Base-by-base conservation (phyloP, 2,888 invertebrate genomes). In the Branchellion lobata region DNA sequence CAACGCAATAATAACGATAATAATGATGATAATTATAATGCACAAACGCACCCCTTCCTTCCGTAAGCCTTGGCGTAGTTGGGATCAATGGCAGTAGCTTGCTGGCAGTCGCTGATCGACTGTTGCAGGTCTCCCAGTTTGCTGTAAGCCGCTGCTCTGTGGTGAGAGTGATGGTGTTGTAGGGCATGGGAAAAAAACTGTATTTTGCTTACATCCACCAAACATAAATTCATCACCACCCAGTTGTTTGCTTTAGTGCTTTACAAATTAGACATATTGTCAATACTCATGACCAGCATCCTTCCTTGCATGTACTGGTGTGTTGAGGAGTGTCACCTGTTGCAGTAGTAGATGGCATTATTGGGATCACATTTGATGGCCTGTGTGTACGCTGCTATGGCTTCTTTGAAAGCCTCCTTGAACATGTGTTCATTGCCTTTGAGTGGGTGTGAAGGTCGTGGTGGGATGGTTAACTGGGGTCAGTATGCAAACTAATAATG, bases 341-440 rank as follows among this genome's bases (percentile, higher is more conserved):
- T 99, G 87, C 97, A 96, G 87, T 94, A 98, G 88, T 93, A 98
- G 40, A 98, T 94, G 0, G 97, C 93, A 89, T 97, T 97, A 81
- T 91, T 91, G 33, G 92, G 91, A 87, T 96, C 94, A 80, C 95
- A 89, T 84, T 92, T 90, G 83, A 99, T 94, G 18, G 98, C 97
- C 84, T 94, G 92, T 81, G 93, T 91, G 87, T 97, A 97, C 84
- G 92, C 91, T 21, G 91, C 90, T 51, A 96, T 88, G 21, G 97
- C 97, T 86, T 94, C 94, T 27, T 85, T 84, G 83, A 86, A 88
- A 84, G 92, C 91, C 81, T 93, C 92, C 47, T 90, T 90, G 87
- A 94, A 94, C 94, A 98, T 95, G n/a, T 93, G 85, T 40, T 89
- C 88, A 85, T 90, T 90, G 33, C 88, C 89, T 87, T 65, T 29